Base-by-base conservation (phyloP, 2,888 invertebrate species). In the Thereva unica region DNA sequence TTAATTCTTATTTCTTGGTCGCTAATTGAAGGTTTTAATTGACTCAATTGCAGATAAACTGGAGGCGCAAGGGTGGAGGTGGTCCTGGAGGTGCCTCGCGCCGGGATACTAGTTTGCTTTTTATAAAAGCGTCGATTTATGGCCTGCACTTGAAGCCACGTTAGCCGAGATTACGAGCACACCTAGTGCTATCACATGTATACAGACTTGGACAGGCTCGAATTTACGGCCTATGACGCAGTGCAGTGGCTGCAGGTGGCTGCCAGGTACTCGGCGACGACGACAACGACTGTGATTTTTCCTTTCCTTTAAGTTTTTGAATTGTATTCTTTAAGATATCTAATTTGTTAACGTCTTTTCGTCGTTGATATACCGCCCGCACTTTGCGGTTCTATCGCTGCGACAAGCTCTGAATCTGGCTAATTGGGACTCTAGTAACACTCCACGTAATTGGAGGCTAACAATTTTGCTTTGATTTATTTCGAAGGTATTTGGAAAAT, bases 81-180 rank as follows among this genome's bases (percentile, higher is more conserved):
- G n/a, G 12, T 5, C 1, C 2, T 7, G 4, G 12, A 12, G 47
- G 10, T 47, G 47, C n/a, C 3, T n/a, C 5, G 47, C 8, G 47
- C 5, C 47, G n/a, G 9, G 7, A 23, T 50, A 34, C 6, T 23
- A 5, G 23, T 8, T 50, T 10, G 50, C 4, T 23, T 50, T 12
- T 50, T 50, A 34, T 34, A 57, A 57, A 45, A 57, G 47, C 38
- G 47, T 45, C 57, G 37, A 59, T 59, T 59, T 6, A 7, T 49
- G 23, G 64, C 44, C 23, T 64, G 38, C 54, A 45, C 45, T 66
- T 61, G 55, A 49, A 61, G 50, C 40, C 52, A 55, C 63, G 67
- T 44, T 63, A 12, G 42, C 9, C 8, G 57, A 50, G 50, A 50
- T 10, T 50, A 50, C 50, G 38, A 59, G 47, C 47, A 7, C 57